These are phyloP conservation scores for Chymomyza fuscimana DNA, from an alignment of 2,888 invertebrate species.

Conservation along the genomic window DNA sequence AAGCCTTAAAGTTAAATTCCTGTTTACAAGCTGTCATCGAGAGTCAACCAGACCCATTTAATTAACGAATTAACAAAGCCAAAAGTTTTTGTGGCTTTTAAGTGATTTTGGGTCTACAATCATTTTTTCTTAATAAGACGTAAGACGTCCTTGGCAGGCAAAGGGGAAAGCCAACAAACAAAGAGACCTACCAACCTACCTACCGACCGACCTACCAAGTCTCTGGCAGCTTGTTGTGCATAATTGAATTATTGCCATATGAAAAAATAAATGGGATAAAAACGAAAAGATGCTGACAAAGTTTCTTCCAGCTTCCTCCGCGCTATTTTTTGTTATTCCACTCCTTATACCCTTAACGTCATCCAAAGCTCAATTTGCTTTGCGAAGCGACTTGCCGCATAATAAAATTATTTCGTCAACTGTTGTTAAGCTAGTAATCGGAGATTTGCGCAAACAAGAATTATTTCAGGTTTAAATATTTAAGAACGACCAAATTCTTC, in stretches of 20 bases:
- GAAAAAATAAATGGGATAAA: conserved; percentile 60
- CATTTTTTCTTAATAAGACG: background rate
- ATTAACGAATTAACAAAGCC: conserved; percentile 74
- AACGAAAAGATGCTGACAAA: conserved; percentile 53
- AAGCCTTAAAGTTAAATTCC: conserved; percentile 67
- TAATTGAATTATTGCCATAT: conserved; percentile 73
- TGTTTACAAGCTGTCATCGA: conserved; percentile 66
- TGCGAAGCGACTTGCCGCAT: background rate
- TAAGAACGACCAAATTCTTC: too few species aligned
- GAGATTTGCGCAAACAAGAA: too few species aligned
- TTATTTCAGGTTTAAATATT: too few species aligned
- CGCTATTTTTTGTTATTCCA: background rate
- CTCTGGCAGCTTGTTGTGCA: conserved; percentile 67
- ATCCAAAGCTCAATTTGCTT: background rate
- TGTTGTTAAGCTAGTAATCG: too few species aligned
- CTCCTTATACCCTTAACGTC: conserved; percentile 15
- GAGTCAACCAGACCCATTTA: conserved; percentile 63
- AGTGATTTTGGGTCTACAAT: conserved; percentile 51
- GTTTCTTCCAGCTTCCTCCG: conserved; percentile 37
- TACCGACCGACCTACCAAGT: background rate
- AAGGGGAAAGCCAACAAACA: background rate
- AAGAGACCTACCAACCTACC: background rate
- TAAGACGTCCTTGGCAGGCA: background rate
- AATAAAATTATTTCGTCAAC: too few species aligned
- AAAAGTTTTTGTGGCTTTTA: conserved; percentile 66